Conservation (phyloP, 2,888 invertebrate species). For the Melitaea athalia region DNA sequence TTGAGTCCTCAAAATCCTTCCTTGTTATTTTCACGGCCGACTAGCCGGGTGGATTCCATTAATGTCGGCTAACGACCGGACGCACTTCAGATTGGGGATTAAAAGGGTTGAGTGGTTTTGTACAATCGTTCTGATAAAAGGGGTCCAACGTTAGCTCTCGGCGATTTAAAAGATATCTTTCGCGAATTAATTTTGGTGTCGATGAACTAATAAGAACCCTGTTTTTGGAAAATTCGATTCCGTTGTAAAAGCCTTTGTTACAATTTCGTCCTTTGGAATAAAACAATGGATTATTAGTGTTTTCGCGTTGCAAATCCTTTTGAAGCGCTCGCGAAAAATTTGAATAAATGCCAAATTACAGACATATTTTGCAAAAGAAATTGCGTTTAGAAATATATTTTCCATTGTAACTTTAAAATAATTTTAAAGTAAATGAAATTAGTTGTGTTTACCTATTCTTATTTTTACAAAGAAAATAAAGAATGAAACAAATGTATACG, state of each 20-base stretch:
- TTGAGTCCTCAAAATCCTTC: constrained; percentile 61
- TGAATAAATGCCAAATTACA: neutral
- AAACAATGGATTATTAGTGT: neutral
- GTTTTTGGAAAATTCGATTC: constrained; percentile 37
- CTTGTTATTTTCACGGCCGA: constrained; percentile 79
- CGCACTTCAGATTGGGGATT: constrained; percentile 79
- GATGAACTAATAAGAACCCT: constrained; percentile 57
- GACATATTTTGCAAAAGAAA: too few species aligned
- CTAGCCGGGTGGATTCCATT: constrained; percentile 77
- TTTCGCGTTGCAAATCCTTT: neutral
- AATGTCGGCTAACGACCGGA: constrained; percentile 81
- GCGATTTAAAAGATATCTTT: constrained; percentile 76
- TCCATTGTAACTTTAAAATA: too few species aligned
- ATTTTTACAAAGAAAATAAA: too few species aligned
- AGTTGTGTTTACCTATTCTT: too few species aligned
- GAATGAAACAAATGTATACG: too few species aligned
- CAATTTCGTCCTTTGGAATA: neutral
- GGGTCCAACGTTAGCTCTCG: constrained; percentile 77
- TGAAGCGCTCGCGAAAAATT: neutral
- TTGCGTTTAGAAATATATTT: too few species aligned
- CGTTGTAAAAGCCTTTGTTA: constrained; percentile 5
- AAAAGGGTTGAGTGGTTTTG: constrained; percentile 82
- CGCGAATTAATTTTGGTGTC: constrained; percentile 59
- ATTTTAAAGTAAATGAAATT: too few species aligned
- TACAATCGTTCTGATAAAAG: constrained; percentile 79